Evolutionary conservation across 2,888 invertebrate species (phyloP).

Genomic region (Scaptomyza caliginosa): DNA sequence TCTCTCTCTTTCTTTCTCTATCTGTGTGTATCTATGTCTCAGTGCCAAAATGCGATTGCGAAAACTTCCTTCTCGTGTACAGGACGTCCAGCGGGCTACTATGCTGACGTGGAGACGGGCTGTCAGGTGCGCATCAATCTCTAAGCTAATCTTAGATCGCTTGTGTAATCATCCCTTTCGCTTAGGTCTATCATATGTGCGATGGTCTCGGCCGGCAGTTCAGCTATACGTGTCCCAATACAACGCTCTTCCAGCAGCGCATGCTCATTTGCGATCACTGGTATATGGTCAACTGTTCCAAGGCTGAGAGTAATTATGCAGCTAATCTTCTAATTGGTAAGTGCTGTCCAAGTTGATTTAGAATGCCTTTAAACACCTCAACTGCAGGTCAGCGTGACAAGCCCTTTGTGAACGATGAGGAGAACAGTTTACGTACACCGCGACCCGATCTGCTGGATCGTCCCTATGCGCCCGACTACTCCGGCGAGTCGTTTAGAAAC

Average conservation of each 20-base stretch:
- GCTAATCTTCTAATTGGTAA: conserved; percentile 90
- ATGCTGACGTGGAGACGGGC: conserved; percentile 90
- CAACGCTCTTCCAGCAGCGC: conserved; percentile 91
- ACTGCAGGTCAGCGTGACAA: conserved; percentile 88
- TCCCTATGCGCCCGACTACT: conserved; percentile 84
- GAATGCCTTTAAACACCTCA: no score
- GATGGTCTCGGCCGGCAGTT: conserved; percentile 90
- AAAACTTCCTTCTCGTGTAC: conserved; percentile 88
- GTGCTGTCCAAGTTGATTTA: conserved; percentile 33
- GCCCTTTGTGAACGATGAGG: conserved; percentile 88
- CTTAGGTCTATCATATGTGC: conserved; percentile 92
- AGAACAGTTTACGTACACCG: conserved; percentile 88
- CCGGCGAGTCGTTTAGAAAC: conserved; percentile 83
- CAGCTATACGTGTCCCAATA: conserved; percentile 91
- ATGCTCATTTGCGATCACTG: conserved; percentile 92
- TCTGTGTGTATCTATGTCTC: neutral
- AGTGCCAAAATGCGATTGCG: conserved; percentile 49
- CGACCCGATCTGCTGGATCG: conserved; percentile 88
- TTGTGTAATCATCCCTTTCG: neutral
- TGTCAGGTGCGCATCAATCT: conserved; percentile 86
- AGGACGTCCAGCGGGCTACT: conserved; percentile 89
- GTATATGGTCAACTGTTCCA: conserved; percentile 93
- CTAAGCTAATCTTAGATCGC: neutral
- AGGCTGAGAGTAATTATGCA: conserved; percentile 88
- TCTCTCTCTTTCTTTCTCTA: neutral